Conservation (phyloP, 2,888 invertebrate genomes). For the Lithophane leautieri region DNA sequence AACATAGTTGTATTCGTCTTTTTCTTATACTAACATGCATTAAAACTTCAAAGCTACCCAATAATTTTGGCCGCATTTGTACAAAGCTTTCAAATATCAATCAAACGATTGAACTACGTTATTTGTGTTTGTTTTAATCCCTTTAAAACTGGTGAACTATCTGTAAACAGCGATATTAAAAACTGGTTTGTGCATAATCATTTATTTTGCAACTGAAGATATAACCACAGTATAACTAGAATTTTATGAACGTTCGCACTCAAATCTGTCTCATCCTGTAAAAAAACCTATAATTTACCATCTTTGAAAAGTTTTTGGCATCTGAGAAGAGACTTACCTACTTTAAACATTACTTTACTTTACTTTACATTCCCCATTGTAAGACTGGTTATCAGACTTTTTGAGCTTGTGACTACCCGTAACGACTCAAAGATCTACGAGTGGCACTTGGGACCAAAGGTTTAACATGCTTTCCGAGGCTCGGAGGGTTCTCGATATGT, state of each 20-base stretch:
- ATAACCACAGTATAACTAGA: too few species aligned
- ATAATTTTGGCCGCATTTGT: slow-evolving; percentile 23
- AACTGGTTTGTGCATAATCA: neutral
- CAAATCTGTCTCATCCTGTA: too few species aligned
- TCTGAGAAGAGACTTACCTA: too few species aligned
- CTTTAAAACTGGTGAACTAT: slow-evolving; percentile 18
- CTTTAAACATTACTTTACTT: too few species aligned
- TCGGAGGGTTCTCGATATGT: neutral
- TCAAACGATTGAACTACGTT: slow-evolving; percentile 33
- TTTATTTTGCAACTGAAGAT: neutral
- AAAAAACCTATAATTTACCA: too few species aligned
- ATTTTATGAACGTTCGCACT: too few species aligned
- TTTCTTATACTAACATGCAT: neutral
- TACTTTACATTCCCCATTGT: too few species aligned
- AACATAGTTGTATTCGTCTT: neutral
- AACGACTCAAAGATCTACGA: too few species aligned
- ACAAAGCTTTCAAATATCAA: slow-evolving; percentile 44
- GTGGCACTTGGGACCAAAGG: neutral
- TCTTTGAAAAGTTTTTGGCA: too few species aligned
- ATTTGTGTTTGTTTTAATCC: slow-evolving; percentile 50
- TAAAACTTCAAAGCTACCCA: neutral
- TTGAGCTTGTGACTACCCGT: neutral
- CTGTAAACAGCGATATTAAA: slow-evolving; percentile 17
- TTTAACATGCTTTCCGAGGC: neutral
- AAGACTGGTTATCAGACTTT: neutral